Evolutionary conservation across 2,113 vertebrate genomes (phyloP), one percentile per base, ranked within the genome.

Genomic region (Sakesphorus luctuosus): DNA sequence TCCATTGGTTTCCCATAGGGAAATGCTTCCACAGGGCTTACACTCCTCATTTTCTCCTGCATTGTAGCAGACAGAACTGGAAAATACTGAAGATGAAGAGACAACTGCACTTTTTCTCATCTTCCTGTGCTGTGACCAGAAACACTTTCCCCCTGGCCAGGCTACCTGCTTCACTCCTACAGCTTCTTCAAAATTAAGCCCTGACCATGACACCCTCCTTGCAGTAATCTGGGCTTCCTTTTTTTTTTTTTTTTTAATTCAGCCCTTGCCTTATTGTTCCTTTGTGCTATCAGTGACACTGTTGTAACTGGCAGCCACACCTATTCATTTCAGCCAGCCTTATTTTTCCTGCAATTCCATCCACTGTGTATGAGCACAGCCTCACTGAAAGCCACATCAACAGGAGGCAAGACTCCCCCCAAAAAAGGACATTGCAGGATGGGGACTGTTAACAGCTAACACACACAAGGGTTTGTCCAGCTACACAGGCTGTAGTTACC

Each of bases 401-500:
- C 6, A 86, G n/a, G 25, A 92, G 23, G 29, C 50, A 74, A 86
- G 31, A 28, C n/a, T n/a, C 21, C 3, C 13, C 26, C 17, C 10
- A 50, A 53, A 17, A 1, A 1, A 2, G 18, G 46, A 52, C n/a
- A 29, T 21, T 0, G 1, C 1, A 2, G 19, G 36, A 68, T 65
- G 15, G 8, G 28, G 10, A 40, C 16, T 44, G 16, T 52, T 79
- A 47, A 46, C 1, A 87, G n/a, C 15, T 56, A 52, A 56, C 35
- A 76, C 14, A 68, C 19, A 55, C 6, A 28, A 16, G 7, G 11
- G 47, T 83, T 55, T 76, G 35, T 20, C 56, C 47, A 52, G 53
- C 53, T 65, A 26, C 35, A 65, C 10, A 17, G 67, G 21, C 20
- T 65, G 35, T 44, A 46, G 59, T 90, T 76, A 61, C 61, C 20